Conservation (phyloP, 2,888 invertebrate genomes). For the Tyria jacobaeae region DNA sequence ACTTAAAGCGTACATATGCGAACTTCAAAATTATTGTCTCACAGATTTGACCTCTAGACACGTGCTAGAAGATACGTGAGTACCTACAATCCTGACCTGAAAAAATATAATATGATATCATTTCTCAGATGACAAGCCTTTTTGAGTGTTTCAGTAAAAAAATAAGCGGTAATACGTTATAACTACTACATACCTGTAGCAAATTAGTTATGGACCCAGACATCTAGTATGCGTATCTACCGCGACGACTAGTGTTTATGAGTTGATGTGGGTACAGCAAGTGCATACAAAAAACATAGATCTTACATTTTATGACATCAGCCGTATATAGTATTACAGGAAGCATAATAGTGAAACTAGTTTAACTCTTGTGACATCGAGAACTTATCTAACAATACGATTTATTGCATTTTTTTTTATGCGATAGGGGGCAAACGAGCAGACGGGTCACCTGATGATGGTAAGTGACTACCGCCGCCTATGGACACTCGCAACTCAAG, state of each 20-base stretch:
- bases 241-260: slow-evolving; percentile 32
- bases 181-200: slow-evolving; percentile 40
- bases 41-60: slow-evolving; percentile 44
- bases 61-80: slow-evolving; percentile 21
- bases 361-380: too few relatives aligned
- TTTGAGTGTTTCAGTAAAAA: slow-evolving; percentile 21
- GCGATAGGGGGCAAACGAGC: too few relatives aligned
- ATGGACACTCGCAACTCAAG: too few relatives aligned
- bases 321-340: too few relatives aligned
- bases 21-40: slow-evolving; percentile 48
- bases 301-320: too few relatives aligned
- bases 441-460: too few relatives aligned
- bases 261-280: too few relatives aligned
- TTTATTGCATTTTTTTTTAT: too few relatives aligned
- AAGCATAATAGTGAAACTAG: too few relatives aligned
- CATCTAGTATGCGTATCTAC: slow-evolving; percentile 58
- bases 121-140: slow-evolving; percentile 16
- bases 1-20: slow-evolving; percentile 61
- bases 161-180: slow-evolving; percentile 25
- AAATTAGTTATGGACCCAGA: slow-evolving; percentile 70
- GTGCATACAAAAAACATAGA: too few relatives aligned
- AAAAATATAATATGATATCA: slow-evolving; percentile 20
- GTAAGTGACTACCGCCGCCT: too few relatives aligned
- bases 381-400: too few relatives aligned
- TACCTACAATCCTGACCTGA: slow-evolving; percentile 23